Percentiles rank a stretch among this genome's conserved stretches.
Evolutionary conservation across 2,113 vertebrate species (phyloP).

Genomic region (Cygnus atratus): DNA sequence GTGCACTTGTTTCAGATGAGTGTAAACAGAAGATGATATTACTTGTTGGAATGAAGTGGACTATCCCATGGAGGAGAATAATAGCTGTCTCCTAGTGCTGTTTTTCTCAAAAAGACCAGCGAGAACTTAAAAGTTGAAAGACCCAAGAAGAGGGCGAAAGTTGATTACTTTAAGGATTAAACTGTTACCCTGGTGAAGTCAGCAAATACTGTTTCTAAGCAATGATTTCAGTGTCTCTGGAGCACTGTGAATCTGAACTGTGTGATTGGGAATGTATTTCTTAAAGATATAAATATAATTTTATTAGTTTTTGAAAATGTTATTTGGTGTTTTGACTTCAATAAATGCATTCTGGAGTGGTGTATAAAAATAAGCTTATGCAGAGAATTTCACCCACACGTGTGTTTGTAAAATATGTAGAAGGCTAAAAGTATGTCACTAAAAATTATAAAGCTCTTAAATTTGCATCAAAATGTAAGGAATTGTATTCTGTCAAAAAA

Average conservation of each 20-base stretch:
- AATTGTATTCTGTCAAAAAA: slow-evolving; percentile 20
- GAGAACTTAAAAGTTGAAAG: slow-evolving; percentile 75
- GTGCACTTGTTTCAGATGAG: slow-evolving; percentile 73
- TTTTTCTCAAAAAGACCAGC: slow-evolving; percentile 74
- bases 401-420: background rate
- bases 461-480: background rate
- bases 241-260: slow-evolving; percentile 74
- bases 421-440: background rate
- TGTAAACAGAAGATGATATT: slow-evolving; percentile 80
- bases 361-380: background rate
- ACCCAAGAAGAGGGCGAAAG: slow-evolving; percentile 74
- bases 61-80: slow-evolving; percentile 81
- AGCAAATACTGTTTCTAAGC: slow-evolving; percentile 83
- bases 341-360: background rate
- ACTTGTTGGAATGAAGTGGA: slow-evolving; percentile 73
- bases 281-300: slow-evolving; percentile 60
- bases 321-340: slow-evolving; percentile 50
- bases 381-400: background rate
- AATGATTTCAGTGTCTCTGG: slow-evolving; percentile 76
- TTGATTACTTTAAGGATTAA: slow-evolving; percentile 84
- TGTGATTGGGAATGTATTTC: slow-evolving; percentile 64
- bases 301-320: slow-evolving; percentile 53
- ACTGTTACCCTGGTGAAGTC: slow-evolving; percentile 80
- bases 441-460: background rate
- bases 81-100: slow-evolving; percentile 77